A percentile compares a stretch with the other conserved stretches of the same genome.
Evolutionary conservation across 1,140 invertebrate species (phyloP).

Genomic region (Drosophila busckii): DNA sequence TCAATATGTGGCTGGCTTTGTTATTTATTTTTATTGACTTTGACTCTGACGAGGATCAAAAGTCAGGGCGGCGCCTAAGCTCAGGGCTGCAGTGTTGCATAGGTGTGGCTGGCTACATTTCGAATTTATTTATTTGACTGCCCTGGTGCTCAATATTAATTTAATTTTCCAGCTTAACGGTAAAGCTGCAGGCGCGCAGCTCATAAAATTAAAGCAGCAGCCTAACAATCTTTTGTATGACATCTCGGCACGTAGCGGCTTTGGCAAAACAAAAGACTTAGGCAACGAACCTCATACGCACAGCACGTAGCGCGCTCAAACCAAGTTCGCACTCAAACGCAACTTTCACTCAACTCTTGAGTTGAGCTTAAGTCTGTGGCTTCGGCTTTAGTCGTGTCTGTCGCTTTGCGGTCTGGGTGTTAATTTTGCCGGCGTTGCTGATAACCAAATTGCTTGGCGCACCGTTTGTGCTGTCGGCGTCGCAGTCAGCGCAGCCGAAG

Average conservation of each 20-base stretch:
- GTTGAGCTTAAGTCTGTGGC: slow-evolving; percentile 3
- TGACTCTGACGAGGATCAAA: too few species aligned
- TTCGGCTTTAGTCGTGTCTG: slow-evolving; percentile 15
- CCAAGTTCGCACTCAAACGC: slow-evolving; percentile 48
- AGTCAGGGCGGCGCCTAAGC: too few species aligned
- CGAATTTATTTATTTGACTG: too few species aligned
- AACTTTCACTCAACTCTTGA: slow-evolving; percentile 31
- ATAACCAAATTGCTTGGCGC: slow-evolving; percentile 39
- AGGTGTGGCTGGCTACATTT: too few species aligned
- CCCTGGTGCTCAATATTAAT: too few species aligned
- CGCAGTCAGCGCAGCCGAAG: slow-evolving; percentile 11
- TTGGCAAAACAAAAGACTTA: slow-evolving; percentile 49
- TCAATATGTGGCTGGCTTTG: slow-evolving; percentile 35
- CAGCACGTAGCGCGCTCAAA: slow-evolving; percentile 3
- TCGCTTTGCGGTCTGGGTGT: slow-evolving; percentile 28
- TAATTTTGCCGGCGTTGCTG: slow-evolving; percentile 40
- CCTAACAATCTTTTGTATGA: too few species aligned
- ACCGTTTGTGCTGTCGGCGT: slow-evolving; percentile 18
- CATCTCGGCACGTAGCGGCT: not conserved
- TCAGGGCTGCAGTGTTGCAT: too few species aligned
- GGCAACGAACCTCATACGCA: slow-evolving; percentile 32
- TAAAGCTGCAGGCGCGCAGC: too few species aligned
- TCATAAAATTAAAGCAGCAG: too few species aligned
- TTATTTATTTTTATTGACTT: slow-evolving; percentile 10
- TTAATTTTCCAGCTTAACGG: too few species aligned